Conservation (phyloP, 1,140 invertebrate genomes). For the Euura saliciscinereae region DNA sequence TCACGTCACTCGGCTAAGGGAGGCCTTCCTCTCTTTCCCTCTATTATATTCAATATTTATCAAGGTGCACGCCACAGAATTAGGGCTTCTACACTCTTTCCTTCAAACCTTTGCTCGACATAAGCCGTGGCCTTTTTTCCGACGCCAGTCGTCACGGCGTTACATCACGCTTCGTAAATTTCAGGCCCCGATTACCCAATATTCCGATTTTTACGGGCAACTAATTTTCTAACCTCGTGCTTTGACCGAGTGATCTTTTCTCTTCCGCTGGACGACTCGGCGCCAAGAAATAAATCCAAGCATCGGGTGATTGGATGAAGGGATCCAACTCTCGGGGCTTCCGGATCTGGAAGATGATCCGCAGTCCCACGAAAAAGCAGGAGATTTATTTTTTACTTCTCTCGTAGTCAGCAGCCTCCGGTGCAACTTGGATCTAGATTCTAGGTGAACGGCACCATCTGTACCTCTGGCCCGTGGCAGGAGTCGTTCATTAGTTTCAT, state of each 20-base stretch:
- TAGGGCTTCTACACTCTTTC: not conserved
- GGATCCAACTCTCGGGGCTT: not conserved
- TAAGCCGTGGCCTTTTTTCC: not conserved
- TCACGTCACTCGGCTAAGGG: too few relatives aligned
- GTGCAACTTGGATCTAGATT: too few relatives aligned
- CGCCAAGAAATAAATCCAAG: not conserved
- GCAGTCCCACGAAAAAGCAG: not conserved
- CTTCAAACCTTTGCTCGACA: not conserved
- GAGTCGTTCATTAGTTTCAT: constrained; percentile 7
- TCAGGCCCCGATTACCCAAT: not conserved
- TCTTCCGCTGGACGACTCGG: not conserved
- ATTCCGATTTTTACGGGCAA: not conserved
- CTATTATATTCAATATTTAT: not conserved
- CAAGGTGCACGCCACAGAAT: not conserved
- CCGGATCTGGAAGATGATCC: not conserved
- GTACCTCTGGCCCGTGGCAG: not conserved
- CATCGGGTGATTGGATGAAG: not conserved
- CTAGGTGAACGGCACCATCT: not conserved
- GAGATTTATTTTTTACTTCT: not conserved
- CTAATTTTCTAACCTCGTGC: not conserved
- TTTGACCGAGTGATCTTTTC: not conserved
- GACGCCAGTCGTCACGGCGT: too few relatives aligned
- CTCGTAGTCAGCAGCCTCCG: too few relatives aligned
- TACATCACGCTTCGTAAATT: too few relatives aligned
- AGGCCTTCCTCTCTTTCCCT: not conserved